Percentiles rank a stretch among this genome's conserved stretches.
These are phyloP conservation scores for Xestoiulus laeticollis DNA, from an alignment of 2,888 invertebrate species.

Conservation along the genomic window DNA sequence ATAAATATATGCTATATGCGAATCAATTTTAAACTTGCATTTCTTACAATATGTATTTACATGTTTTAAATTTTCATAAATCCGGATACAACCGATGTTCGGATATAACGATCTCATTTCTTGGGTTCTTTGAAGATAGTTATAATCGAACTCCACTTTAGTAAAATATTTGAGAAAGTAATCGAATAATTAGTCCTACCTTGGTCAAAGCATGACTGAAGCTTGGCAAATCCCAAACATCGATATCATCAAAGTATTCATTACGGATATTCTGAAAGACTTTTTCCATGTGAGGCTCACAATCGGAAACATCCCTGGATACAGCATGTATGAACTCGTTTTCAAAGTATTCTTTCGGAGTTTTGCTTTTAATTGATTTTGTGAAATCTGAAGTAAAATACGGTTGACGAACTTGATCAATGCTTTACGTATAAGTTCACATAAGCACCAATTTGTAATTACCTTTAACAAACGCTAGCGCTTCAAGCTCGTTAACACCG, in stretches of 20 bases:
- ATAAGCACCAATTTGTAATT: neutral
- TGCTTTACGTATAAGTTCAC: too few relatives aligned
- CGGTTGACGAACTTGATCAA: too few relatives aligned
- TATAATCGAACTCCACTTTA: too few relatives aligned
- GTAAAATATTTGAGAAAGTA: neutral
- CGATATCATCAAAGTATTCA: neutral
- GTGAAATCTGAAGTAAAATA: neutral
- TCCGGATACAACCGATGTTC: too few relatives aligned
- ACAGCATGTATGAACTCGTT: neutral
- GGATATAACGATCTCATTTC: too few relatives aligned
- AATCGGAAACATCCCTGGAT: neutral
- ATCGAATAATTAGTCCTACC: neutral
- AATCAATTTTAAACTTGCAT: too few relatives aligned
- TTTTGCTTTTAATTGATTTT: neutral
- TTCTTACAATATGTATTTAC: too few relatives aligned
- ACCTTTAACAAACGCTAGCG: neutral
- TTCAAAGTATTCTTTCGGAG: neutral
- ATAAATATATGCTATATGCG: too few relatives aligned
- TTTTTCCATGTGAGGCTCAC: neutral
- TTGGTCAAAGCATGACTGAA: neutral
- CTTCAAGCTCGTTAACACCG: neutral
- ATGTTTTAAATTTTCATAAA: too few relatives aligned
- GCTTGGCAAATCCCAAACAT: neutral
- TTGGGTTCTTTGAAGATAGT: too few relatives aligned
- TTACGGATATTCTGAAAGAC: neutral